Evolutionary conservation across 2,888 invertebrate species (phyloP).

Genomic region (Leptothorax acervorum): DNA sequence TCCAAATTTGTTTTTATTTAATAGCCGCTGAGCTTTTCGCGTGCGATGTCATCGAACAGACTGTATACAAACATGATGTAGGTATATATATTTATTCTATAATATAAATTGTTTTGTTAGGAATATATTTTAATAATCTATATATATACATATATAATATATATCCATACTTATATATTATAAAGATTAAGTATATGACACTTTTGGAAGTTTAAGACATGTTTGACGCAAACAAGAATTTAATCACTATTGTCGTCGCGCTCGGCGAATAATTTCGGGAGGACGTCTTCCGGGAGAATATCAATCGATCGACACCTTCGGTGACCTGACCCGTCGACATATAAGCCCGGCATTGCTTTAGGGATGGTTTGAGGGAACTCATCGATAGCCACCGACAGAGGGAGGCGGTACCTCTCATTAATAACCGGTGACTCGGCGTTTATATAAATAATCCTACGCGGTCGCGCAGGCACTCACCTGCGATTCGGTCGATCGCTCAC

Average conservation of each 20-base stretch:
- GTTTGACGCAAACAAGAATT: slow-evolving; percentile 20
- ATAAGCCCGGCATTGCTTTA: slow-evolving; percentile 43
- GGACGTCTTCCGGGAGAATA: slow-evolving; percentile 27
- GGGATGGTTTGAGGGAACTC: slow-evolving; percentile 56
- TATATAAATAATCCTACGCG: slow-evolving; percentile 81
- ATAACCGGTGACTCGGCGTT: slow-evolving; percentile 82
- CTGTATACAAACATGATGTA: not conserved
- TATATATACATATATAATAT: not conserved
- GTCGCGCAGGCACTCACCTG: slow-evolving; percentile 81
- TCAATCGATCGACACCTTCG: slow-evolving; percentile 67
- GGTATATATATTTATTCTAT: too few relatives aligned
- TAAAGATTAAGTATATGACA: not conserved
- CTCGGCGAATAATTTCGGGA: slow-evolving; percentile 24
- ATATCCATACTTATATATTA: not conserved
- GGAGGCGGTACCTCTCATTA: slow-evolving; percentile 78
- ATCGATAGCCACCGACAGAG: slow-evolving; percentile 70
- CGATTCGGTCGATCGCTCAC: slow-evolving; percentile 83
- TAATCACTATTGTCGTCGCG: slow-evolving; percentile 43
- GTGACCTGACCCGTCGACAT: slow-evolving; percentile 47
- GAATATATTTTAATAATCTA: not conserved
- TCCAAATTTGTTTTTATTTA: not conserved
- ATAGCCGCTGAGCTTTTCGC: not conserved
- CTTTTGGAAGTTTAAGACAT: not conserved
- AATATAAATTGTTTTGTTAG: not conserved
- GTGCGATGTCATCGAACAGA: not conserved